These are phyloP conservation scores for Scaptomyza graminum DNA, from an alignment of 1,140 invertebrate genomes.

Conservation along the genomic window DNA sequence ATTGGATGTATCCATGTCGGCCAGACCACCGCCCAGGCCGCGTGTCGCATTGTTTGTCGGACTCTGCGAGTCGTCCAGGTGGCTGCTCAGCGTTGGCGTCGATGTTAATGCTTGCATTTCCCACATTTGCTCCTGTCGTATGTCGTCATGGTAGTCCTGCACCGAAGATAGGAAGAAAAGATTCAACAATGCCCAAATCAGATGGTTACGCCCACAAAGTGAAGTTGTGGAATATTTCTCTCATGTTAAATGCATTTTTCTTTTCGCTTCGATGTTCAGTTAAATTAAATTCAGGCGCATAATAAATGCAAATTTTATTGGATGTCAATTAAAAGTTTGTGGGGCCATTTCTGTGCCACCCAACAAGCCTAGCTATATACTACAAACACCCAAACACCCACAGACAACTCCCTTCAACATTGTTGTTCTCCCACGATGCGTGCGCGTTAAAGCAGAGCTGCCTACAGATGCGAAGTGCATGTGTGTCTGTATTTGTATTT, in stretches of 20 bases:
- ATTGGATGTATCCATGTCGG: slow-evolving; percentile 82
- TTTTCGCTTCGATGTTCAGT: slow-evolving; percentile 51
- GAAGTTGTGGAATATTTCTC: background rate
- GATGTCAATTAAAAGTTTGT: slow-evolving; percentile 81
- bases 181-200: background rate
- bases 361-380: background rate
- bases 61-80: slow-evolving; percentile 76
- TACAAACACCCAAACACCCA: background rate
- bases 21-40: slow-evolving; percentile 68
- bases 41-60: slow-evolving; percentile 59
- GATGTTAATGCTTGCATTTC: slow-evolving; percentile 91
- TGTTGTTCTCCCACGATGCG: slow-evolving; percentile 11
- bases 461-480: too few species aligned
- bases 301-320: slow-evolving; percentile 81
- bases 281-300: slow-evolving; percentile 73
- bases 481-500: background rate
- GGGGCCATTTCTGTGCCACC: slow-evolving; percentile 49
- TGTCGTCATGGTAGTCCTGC: slow-evolving; percentile 93
- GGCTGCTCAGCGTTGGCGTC: slow-evolving; percentile 71
- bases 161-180: background rate
- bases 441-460: slow-evolving; percentile 33
- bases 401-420: too few species aligned
- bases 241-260: slow-evolving; percentile 13
- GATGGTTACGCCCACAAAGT: background rate
- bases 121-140: slow-evolving; percentile 92